Conservation (phyloP, 2,113 vertebrate species). For the Dolichallabes microphthalmus region DNA sequence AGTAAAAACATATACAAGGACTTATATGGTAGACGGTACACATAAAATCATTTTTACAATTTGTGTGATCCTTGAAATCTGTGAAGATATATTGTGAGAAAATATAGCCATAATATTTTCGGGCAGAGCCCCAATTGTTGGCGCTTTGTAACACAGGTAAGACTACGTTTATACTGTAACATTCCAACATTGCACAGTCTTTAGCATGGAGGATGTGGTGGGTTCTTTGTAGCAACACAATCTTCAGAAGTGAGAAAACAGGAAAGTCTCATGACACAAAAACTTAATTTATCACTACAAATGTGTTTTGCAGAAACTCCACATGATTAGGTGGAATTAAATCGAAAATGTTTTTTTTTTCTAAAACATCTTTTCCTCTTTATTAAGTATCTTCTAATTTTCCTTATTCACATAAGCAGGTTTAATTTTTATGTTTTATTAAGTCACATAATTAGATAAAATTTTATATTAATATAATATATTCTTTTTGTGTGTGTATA, state of each 20-base stretch:
- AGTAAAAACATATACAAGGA: not conserved
- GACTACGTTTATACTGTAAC: not conserved
- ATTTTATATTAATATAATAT: no score
- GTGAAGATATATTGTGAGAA: not conserved
- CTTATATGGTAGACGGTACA: not conserved
- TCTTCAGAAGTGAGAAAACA: not conserved
- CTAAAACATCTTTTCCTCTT: not conserved
- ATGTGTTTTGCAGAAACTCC: not conserved
- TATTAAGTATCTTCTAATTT: not conserved
- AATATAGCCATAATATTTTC: not conserved
- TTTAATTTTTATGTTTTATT: no score
- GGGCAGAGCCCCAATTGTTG: not conserved
- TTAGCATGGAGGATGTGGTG: not conserved
- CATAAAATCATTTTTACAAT: not conserved
- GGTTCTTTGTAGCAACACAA: not conserved
- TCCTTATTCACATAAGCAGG: not conserved
- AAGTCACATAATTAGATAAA: no score
- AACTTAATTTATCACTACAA: not conserved
- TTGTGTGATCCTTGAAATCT: not conserved
- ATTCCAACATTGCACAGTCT: not conserved
- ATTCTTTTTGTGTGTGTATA: no score
- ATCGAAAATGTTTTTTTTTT: not conserved
- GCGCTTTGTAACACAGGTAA: not conserved
- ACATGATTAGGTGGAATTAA: not conserved
- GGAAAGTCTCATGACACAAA: not conserved